Percentiles rank a stretch among this genome's conserved stretches.
Evolutionary conservation across 2,888 invertebrate species (phyloP).

Genomic region (Diadromus collaris): DNA sequence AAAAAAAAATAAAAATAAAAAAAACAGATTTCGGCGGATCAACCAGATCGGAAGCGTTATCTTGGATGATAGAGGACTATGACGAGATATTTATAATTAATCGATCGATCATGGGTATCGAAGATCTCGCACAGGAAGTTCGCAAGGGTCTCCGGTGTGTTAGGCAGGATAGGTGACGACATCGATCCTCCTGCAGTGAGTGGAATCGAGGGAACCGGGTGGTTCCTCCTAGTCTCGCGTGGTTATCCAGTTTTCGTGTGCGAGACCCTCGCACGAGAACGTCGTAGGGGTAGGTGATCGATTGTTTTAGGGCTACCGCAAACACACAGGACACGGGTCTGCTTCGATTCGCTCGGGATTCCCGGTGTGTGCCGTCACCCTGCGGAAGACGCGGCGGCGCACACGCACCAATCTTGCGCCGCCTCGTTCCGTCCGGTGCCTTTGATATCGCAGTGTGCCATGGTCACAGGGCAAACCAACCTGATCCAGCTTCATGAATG

Average conservation of each 20-base stretch:
- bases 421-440: slow-evolving; percentile 64
- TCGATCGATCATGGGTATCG: slow-evolving; percentile 46
- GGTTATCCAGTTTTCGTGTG: slow-evolving; percentile 28
- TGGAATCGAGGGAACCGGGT: slow-evolving; percentile 47
- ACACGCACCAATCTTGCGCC: slow-evolving; percentile 68
- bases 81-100: slow-evolving; percentile 65
- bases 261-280: slow-evolving; percentile 11
- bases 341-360: slow-evolving; percentile 71
- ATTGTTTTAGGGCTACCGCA: slow-evolving; percentile 78
- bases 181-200: slow-evolving; percentile 56
- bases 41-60: slow-evolving; percentile 30
- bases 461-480: slow-evolving; percentile 19
- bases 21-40: background rate
- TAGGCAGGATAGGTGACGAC: slow-evolving; percentile 47
- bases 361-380: slow-evolving; percentile 53
- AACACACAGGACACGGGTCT: slow-evolving; percentile 75
- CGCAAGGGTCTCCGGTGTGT: slow-evolving; percentile 8
- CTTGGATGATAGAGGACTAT: slow-evolving; percentile 56
- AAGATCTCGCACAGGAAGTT: slow-evolving; percentile 26
- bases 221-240: background rate
- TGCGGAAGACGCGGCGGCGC: slow-evolving; percentile 43
- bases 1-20: background rate
- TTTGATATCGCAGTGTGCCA: slow-evolving; percentile 71
- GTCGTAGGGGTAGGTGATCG: slow-evolving; percentile 70
- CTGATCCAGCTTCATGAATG: slow-evolving; percentile 74